Percentiles rank a stretch among this genome's conserved stretches.
phyloP scores from a whole-genome alignment of 2,888 invertebrate species.

The Polyommatus iphigenia region DNA sequence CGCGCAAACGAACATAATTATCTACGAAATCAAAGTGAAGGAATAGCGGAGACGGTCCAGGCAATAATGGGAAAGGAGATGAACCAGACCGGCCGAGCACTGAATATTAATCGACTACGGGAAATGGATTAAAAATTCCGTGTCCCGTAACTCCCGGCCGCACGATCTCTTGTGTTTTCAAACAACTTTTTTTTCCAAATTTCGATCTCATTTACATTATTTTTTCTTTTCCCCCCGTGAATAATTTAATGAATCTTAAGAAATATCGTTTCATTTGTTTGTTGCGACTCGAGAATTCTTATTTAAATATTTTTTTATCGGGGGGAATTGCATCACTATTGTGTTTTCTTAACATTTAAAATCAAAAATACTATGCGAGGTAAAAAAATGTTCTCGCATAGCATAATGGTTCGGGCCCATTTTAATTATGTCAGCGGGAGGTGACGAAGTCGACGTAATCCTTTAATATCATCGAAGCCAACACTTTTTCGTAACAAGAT shows the following conservation, averaged over 20 bases:
- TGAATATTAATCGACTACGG: slow-evolving; percentile 80
- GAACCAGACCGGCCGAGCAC: slow-evolving; percentile 77
- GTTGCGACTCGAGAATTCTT: slow-evolving; percentile 30
- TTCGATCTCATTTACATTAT: slow-evolving; percentile 73
- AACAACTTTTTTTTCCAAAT: slow-evolving; percentile 77
- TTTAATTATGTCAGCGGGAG: not conserved
- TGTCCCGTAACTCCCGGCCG: slow-evolving; percentile 60
- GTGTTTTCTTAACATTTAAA: not conserved
- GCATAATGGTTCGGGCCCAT: too few species aligned
- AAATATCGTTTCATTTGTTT: slow-evolving; percentile 60
- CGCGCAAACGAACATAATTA: slow-evolving; percentile 69
- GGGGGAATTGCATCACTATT: slow-evolving; percentile 15
- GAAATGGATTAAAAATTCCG: slow-evolving; percentile 81
- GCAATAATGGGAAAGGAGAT: slow-evolving; percentile 78
- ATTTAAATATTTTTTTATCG: slow-evolving; percentile 25
- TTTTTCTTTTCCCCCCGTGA: slow-evolving; percentile 74
- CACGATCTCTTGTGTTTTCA: slow-evolving; percentile 70
- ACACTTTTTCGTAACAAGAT: slow-evolving; percentile 42
- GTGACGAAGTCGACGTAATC: not conserved
- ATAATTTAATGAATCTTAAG: slow-evolving; percentile 77
- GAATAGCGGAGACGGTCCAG: slow-evolving; percentile 56
- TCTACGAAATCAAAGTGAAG: slow-evolving; percentile 72
- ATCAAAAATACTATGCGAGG: too few species aligned
- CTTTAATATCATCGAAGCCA: slow-evolving; percentile 20
- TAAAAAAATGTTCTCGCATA: too few species aligned